Base-by-base conservation (phyloP, 30 jellyfish, hydroid and myxozoan genomes). In the Catostylus mosaicus region DNA sequence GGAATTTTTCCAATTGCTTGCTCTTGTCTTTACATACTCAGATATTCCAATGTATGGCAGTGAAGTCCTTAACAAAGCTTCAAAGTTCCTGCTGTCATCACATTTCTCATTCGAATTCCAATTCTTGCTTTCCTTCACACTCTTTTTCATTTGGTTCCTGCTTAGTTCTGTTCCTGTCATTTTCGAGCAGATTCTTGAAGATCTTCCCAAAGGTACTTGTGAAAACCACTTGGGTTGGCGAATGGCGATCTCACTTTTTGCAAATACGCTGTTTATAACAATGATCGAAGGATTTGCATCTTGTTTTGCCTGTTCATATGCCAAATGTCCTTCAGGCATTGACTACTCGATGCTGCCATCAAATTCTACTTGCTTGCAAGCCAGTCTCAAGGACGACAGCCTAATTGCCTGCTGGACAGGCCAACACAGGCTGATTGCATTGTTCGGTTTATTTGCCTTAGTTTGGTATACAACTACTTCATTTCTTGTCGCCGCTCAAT, bases 381-480 rank as follows among this genome's bases (percentile, higher is more conserved):
- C 99, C 38, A 26, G 40, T 30, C 84, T 87, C 30, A 69, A 67
- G 23, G 97, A 93, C 38, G 96, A 82, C 19, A 35, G 63, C 67
- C 46, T 83, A 7, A 50, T 56, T 48, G 1, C 51, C 3, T 93
- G 99, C 73, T 93, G 99, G 99, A 46, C 29, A 18, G 97, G 88
- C 16, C 36, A 56, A 27, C 99, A 93, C 73, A 61, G 61, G 3
- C 52, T 68, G 10, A 73, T 80, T 56, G 96, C 97, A 5, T 57
- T 86, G 50, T 93, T 93, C 54, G 97, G 99, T 23, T 54, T 93
- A 30, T 59, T 87, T 62, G 96, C 91, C 3, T 31, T 84, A 24
- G 90, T 88, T 4, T 93, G 99, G 99, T 93, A 85, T 83, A 43
- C 91, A 33, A 87, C 88, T 6, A 93, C 99, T 0, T 61, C 99